Base-by-base conservation (phyloP, 92 coral and sea anemone species). In the Meandrina meandrites region DNA sequence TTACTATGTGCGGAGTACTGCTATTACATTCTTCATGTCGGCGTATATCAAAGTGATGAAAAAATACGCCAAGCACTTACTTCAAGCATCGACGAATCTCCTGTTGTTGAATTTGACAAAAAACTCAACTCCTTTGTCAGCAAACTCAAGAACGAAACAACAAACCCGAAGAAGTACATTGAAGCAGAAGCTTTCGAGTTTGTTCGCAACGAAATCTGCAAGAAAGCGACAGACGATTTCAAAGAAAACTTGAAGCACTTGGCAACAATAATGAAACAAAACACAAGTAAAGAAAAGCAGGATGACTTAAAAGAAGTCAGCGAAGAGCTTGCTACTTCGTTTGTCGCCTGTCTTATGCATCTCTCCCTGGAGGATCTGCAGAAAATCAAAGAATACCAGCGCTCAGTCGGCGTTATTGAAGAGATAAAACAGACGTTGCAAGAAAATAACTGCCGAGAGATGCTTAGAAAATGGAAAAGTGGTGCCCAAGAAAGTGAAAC, bases 1-100 rank as follows among this genome's bases (percentile, higher is more conserved):
- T 45, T 88, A 69, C 66, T 88, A 34, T 81, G 87, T 11, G 87
- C 91, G 2, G 88, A 88, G 37, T 88, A 88, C 69, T 79, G 47
- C 31, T 82, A 76, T 62, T 34, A 88, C 48, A 62, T 88, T n/a
- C 87, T 88, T 48, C 77, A 17, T 34, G 18, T 34, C 14, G 37
- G 74, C 22, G 78, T 66, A 4, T 84, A 45, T 18, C 7, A 84
- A 47, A 69, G 50, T 18, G 80, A 56, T 5, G 80, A 71, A 0
- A 47, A 72, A 19, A 21, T 71, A 58, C 66, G 53, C n/a, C 6
- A 60, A 21, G 54, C 35, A 69, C 48, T 84, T 11, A 84, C 21
- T 31, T 19, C 31, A 2, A 50, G 48, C 3, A 2, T 21, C 22
- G 32, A 18, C 14, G 68, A 78, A 31, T 78, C 81, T 9, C 81